These are phyloP conservation scores for Heterohyrax brucei DNA, from an alignment of 2,797 vertebrate species.

Conservation along the genomic window DNA sequence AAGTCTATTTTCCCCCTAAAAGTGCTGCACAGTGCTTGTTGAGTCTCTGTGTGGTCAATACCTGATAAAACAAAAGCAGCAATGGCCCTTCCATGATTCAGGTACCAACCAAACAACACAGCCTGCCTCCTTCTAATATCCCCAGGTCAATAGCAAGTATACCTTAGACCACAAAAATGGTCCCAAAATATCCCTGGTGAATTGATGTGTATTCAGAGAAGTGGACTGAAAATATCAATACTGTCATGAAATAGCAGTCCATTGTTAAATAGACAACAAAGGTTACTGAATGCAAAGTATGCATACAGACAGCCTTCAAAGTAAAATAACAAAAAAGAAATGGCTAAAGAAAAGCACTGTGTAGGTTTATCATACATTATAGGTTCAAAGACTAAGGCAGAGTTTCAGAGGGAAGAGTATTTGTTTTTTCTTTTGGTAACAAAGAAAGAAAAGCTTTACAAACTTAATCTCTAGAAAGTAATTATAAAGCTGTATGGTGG, in stretches of 20 bases:
- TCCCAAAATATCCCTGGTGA: conserved; percentile 33
- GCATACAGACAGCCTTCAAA: background rate
- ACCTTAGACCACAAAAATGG: background rate
- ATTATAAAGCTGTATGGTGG: conserved; percentile 81
- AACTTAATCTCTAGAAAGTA: conserved; percentile 83
- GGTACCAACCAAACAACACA: conserved; percentile 49
- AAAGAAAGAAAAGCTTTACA: conserved; percentile 55
- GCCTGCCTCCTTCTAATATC: background rate
- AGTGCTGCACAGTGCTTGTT: conserved; percentile 38
- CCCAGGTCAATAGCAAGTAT: conserved; percentile 41
- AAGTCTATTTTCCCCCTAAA: conserved; percentile 39
- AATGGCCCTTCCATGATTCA: conserved; percentile 13
- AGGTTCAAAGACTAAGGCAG: conserved; percentile 47
- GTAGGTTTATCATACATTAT: background rate
- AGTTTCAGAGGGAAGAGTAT: conserved; percentile 36
- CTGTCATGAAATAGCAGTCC: conserved; percentile 67
- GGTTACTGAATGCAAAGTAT: conserved; percentile 48
- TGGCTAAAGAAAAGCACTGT: background rate
- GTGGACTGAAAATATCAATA: conserved; percentile 65
- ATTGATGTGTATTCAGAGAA: conserved; percentile 51
- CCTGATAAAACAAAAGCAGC: conserved; percentile 73
- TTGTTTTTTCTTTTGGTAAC: background rate
- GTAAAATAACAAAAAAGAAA: conserved; percentile 52
- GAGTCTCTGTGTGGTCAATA: conserved; percentile 42
- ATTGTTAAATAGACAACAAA: conserved; percentile 25